phyloP scores from a whole-genome alignment of 2,888 invertebrate genomes.

The Eueremaeus valkanovi region DNA sequence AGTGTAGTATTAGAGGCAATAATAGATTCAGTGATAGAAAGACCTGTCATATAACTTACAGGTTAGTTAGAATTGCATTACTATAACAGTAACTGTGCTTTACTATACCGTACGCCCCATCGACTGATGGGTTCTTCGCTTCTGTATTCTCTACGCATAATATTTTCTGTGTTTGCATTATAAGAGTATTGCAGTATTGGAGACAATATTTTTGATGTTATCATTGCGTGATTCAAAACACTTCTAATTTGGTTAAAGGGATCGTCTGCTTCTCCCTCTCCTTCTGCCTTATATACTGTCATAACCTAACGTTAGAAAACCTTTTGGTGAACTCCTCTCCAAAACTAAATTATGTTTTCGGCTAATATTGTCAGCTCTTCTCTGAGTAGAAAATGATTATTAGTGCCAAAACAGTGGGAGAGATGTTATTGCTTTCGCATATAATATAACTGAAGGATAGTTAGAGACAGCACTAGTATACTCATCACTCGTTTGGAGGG shows the following conservation, averaged over 20 bases:
- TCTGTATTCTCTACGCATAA: not conserved
- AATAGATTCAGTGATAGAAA: conserved; percentile 9
- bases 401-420: not conserved
- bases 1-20: too few species aligned
- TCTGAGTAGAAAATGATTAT: not conserved
- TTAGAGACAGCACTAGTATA: not conserved
- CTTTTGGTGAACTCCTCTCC: conserved; percentile 1
- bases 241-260: conserved; percentile 30
- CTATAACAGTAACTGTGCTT: not conserved
- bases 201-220: conserved; percentile 29
- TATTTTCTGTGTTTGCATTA: not conserved
- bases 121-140: not conserved
- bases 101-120: not conserved
- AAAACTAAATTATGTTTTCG: not conserved
- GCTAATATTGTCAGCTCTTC: not conserved
- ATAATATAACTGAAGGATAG: not conserved
- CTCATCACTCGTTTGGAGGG: not conserved
- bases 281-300: not conserved
- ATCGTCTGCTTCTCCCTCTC: conserved; percentile 9
- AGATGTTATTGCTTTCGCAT: not conserved
- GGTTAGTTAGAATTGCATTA: not conserved
- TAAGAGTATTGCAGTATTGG: not conserved
- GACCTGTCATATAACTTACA: not conserved
- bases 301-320: not conserved
- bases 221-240: conserved; percentile 24